Percentiles rank a stretch among this genome's conserved stretches.
Evolutionary conservation across 2,888 invertebrate genomes (phyloP).

Genomic region (Norana najaformis): DNA sequence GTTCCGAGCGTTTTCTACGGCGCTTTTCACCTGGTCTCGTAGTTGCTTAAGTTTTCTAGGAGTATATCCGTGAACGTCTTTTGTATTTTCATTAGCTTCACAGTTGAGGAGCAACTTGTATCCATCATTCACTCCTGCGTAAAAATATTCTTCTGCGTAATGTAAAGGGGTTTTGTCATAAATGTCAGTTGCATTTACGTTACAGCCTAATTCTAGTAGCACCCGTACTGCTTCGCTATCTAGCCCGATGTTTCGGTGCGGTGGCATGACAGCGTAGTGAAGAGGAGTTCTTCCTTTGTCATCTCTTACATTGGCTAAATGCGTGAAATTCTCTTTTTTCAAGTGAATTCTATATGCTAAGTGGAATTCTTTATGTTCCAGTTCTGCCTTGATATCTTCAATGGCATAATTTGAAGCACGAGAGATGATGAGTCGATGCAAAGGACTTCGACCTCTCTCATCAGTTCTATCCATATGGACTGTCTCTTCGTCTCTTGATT

Average conservation of each 20-base stretch:
- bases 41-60: not conserved
- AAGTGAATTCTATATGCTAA: not conserved
- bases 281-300: not conserved
- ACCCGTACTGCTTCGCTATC: not conserved
- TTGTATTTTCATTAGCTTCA: not conserved
- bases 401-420: accelerated
- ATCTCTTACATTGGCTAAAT: not conserved
- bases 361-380: not conserved
- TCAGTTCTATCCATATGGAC: not conserved
- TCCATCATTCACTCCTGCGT: not conserved
- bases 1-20: not conserved
- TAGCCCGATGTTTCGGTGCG: accelerated
- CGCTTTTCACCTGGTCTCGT: not conserved
- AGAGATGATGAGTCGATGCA: not conserved
- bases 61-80: not conserved
- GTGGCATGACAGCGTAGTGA: not conserved
- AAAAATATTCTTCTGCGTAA: not conserved
- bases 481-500: not conserved
- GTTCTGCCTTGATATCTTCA: not conserved
- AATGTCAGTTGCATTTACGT: not conserved
- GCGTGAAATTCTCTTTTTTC: not conserved
- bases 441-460: not conserved
- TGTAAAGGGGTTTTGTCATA: not conserved
- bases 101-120: not conserved
- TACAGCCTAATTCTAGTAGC: not conserved